Evolutionary conservation across 2,797 vertebrate species (phyloP).

Genomic region (Ptychadena robeensis): DNA sequence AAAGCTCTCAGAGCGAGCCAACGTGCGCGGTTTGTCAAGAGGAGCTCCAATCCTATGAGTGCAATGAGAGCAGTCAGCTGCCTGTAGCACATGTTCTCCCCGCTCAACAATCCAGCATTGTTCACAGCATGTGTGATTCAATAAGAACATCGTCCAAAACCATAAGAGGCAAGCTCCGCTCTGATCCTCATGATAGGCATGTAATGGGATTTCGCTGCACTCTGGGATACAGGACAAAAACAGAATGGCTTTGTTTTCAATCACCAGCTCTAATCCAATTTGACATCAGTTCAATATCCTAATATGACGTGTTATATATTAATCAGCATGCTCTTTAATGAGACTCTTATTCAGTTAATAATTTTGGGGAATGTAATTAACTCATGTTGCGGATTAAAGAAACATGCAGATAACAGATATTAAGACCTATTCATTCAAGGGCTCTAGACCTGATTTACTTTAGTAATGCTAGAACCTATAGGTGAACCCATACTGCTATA

Average conservation of each 20-base stretch:
- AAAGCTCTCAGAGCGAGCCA: slow-evolving; percentile 3
- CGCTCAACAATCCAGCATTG: slow-evolving; percentile 50
- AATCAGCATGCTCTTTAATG: neutral
- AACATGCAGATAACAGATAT: neutral
- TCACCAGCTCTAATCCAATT: slow-evolving; percentile 31
- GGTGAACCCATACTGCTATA: neutral
- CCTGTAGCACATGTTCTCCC: slow-evolving; percentile 34
- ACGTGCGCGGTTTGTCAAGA: slow-evolving; percentile 14
- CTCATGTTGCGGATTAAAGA: neutral
- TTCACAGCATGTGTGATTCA: slow-evolving; percentile 43
- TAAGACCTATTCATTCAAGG: neutral
- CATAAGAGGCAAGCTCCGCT: slow-evolving; percentile 42
- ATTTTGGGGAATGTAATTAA: neutral
- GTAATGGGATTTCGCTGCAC: slow-evolving; percentile 52
- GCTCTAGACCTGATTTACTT: neutral
- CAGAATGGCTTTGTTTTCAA: slow-evolving; percentile 35
- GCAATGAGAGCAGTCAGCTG: slow-evolving; percentile 12
- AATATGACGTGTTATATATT: neutral
- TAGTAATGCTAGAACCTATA: neutral
- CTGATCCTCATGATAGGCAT: slow-evolving; percentile 50
- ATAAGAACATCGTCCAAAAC: slow-evolving; percentile 31
- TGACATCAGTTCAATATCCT: slow-evolving; percentile 7
- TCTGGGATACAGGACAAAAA: slow-evolving; percentile 29
- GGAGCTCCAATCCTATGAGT: neutral
- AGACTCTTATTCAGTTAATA: neutral